phyloP scores from a whole-genome alignment of 2,888 invertebrate genomes.

The Cyaniris semiargus region DNA sequence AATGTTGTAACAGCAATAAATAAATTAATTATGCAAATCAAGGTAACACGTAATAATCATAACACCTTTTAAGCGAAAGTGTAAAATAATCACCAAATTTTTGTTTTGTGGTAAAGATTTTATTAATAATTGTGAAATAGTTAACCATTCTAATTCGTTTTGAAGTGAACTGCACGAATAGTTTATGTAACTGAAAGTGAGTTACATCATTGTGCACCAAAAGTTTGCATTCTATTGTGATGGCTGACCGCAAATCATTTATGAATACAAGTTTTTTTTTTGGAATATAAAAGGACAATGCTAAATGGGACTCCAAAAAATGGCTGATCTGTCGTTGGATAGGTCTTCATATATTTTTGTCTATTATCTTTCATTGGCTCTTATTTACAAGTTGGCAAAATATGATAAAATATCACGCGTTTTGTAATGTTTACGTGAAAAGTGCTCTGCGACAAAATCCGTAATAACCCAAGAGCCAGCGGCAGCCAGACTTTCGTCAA shows the following conservation, averaged over 20 bases:
- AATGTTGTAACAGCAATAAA: background rate
- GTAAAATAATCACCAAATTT: background rate
- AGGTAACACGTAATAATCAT: background rate
- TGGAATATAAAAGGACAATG: too few relatives aligned
- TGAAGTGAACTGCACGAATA: background rate
- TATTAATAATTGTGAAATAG: background rate
- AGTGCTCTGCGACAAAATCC: too few relatives aligned
- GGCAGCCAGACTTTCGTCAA: too few relatives aligned
- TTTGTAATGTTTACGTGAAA: too few relatives aligned
- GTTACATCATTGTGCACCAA: slow-evolving; percentile 7
- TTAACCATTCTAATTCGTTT: slow-evolving; percentile 20
- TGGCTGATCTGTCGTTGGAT: too few relatives aligned
- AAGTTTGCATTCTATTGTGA: slow-evolving; percentile 16
- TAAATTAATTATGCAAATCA: background rate
- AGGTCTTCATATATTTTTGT: too few relatives aligned
- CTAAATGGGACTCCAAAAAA: too few relatives aligned
- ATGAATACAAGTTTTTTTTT: background rate
- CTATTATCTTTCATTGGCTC: too few relatives aligned
- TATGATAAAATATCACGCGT: too few relatives aligned
- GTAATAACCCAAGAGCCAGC: too few relatives aligned
- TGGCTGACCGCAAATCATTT: background rate
- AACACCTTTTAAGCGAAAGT: background rate
- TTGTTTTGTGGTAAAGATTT: background rate
- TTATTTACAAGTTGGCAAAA: too few relatives aligned
- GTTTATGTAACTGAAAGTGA: slow-evolving; percentile 15